Conservation (phyloP, 2,113 vertebrate species). For the Aleadryas rufinucha region DNA sequence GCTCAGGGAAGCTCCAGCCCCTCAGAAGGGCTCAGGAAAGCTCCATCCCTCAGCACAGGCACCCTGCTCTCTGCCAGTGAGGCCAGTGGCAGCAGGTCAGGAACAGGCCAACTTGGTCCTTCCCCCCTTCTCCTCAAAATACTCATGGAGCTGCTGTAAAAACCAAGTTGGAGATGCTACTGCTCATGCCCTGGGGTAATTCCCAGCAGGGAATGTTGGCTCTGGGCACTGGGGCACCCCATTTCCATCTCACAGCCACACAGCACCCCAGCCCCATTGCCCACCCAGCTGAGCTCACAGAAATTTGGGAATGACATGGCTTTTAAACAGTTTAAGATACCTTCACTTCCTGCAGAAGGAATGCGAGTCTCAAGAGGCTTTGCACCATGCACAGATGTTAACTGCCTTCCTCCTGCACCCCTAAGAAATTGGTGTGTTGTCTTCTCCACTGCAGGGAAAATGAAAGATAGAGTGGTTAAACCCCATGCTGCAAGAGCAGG, state of each 20-base stretch:
- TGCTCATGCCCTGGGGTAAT: neutral
- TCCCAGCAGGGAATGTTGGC: neutral
- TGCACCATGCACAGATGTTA: neutral
- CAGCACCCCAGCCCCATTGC: fast-evolving
- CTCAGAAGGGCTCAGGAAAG: neutral
- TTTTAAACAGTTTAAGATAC: neutral
- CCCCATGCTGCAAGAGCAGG: neutral
- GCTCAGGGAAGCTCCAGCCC: neutral
- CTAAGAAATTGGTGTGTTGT: neutral
- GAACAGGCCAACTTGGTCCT: neutral
- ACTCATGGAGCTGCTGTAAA: neutral
- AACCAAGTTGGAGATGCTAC: neutral
- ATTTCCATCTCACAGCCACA: neutral
- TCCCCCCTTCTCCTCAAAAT: neutral
- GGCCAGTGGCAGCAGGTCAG: neutral
- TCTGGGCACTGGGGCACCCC: neutral
- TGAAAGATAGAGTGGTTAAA: neutral
- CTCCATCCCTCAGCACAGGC: neutral
- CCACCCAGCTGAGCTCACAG: neutral
- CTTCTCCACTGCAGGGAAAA: neutral
- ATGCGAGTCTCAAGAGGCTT: neutral
- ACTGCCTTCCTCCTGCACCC: neutral
- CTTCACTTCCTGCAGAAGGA: neutral
- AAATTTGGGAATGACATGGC: neutral
- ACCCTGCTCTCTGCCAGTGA: fast-evolving